phyloP scores from a whole-genome alignment of 2,797 vertebrate species.

The Borostomias antarcticus region DNA sequence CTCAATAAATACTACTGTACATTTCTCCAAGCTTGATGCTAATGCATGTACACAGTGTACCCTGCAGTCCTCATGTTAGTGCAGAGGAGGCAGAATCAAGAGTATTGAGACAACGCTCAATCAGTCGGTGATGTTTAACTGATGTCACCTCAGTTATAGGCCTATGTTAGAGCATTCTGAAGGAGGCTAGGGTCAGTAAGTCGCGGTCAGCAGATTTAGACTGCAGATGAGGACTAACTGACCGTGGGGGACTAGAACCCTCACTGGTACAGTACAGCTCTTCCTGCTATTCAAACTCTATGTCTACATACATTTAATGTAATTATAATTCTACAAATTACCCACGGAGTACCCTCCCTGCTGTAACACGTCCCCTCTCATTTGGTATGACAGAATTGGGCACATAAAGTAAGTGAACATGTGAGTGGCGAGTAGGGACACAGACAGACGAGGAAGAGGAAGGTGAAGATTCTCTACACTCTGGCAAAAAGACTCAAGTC shows the following conservation, averaged over 20 bases:
- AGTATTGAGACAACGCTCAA: constrained; percentile 26
- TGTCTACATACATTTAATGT: not conserved
- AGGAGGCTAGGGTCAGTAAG: constrained; percentile 29
- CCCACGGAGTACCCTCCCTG: too few relatives aligned
- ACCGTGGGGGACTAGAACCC: not conserved
- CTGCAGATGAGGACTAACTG: not conserved
- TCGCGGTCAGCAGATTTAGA: not conserved
- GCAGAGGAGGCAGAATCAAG: constrained; percentile 34
- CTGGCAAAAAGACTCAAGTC: constrained; percentile 49
- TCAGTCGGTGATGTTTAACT: constrained; percentile 29
- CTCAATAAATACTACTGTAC: constrained; percentile 72
- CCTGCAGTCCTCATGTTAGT: constrained; percentile 39
- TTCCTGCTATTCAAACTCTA: not conserved
- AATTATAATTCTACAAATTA: not conserved
- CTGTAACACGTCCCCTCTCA: not conserved
- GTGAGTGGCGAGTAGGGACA: constrained; percentile 8
- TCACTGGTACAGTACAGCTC: not conserved
- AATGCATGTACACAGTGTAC: constrained; percentile 21
- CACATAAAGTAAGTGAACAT: constrained; percentile 4
- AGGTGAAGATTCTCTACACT: constrained; percentile 6
- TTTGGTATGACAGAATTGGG: not conserved
- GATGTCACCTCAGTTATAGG: constrained; percentile 40
- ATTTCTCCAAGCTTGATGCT: constrained; percentile 37
- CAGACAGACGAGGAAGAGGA: constrained; percentile 17
- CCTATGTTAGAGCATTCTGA: constrained; percentile 52